Conservation (phyloP, 2,113 vertebrate species). For the Chloroceryle aenea region DNA sequence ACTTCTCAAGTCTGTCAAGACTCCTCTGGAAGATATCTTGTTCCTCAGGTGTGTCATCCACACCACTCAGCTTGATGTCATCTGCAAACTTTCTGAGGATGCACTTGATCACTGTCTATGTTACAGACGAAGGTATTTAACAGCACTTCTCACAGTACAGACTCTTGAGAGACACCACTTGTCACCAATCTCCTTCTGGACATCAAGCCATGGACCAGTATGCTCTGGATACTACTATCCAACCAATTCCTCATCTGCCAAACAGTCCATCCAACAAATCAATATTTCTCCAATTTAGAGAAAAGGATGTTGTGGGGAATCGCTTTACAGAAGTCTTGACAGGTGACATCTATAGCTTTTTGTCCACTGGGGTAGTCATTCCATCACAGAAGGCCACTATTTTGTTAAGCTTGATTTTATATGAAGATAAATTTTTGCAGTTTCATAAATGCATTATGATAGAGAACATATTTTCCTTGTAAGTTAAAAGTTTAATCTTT, state of each 20-base stretch:
- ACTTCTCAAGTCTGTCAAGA: neutral
- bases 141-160: fast-evolving
- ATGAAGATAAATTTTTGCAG: neutral
- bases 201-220: too few relatives aligned
- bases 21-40: fast-evolving
- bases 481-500: neutral
- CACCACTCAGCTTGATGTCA: neutral
- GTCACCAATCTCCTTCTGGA: too few relatives aligned
- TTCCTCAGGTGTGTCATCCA: fast-evolving
- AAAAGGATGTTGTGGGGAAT: too few relatives aligned
- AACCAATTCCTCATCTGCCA: too few relatives aligned
- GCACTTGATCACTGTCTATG: neutral
- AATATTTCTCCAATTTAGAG: too few relatives aligned
- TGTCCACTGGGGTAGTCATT: too few relatives aligned
- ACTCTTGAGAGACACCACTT: too few relatives aligned
- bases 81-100: fast-evolving
- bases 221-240: too few relatives aligned
- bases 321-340: too few relatives aligned
- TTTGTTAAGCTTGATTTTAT: neutral
- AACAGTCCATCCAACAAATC: too few relatives aligned
- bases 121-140: neutral
- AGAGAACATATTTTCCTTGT: neutral
- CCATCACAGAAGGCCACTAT: neutral
- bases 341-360: too few relatives aligned
- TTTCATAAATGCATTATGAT: neutral